Evolutionary conservation across 2,888 invertebrate species (phyloP).

Genomic region (Drosophila mercatorum): DNA sequence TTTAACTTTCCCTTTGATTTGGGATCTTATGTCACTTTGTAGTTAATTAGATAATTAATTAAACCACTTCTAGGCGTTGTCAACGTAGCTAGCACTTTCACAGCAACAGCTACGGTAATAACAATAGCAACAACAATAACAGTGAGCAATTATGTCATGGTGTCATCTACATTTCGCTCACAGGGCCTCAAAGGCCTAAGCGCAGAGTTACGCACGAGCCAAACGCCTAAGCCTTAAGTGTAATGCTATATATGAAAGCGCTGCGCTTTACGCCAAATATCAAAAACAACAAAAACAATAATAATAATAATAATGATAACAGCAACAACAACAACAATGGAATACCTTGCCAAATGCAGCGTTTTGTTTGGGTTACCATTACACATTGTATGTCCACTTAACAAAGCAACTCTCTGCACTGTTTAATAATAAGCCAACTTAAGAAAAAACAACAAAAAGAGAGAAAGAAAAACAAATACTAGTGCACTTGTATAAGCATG

Average conservation of each 20-base stretch:
- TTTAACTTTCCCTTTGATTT: slow-evolving; percentile 39
- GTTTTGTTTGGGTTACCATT: slow-evolving; percentile 72
- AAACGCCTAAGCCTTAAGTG: slow-evolving; percentile 2
- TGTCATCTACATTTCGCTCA: slow-evolving; percentile 31
- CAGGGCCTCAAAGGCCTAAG: slow-evolving; percentile 12
- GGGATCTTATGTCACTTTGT: slow-evolving; percentile 23
- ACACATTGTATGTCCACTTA: slow-evolving; percentile 55
- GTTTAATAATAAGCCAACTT: slow-evolving; percentile 63
- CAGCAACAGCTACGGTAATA: slow-evolving; percentile 5
- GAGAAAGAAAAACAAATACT: no score
- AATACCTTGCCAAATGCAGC: slow-evolving; percentile 68
- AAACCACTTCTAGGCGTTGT: slow-evolving; percentile 49
- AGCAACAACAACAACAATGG: slow-evolving; percentile 40
- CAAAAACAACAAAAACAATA: slow-evolving; percentile 17
- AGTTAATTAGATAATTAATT: slow-evolving; percentile 65
- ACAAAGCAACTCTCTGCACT: slow-evolving; percentile 47
- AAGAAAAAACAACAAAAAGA: slow-evolving; percentile 25
- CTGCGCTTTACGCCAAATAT: slow-evolving; percentile 20
- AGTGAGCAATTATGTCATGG: slow-evolving; percentile 63
- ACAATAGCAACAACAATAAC: slow-evolving; percentile 41
- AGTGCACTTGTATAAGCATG: not conserved
- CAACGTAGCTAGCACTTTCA: slow-evolving; percentile 9
- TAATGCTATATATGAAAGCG: slow-evolving; percentile 35
- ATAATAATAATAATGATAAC: slow-evolving; percentile 5
- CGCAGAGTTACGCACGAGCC: slow-evolving; percentile 68